A percentile compares a stretch with the other conserved stretches of the same genome.
These are phyloP conservation scores for Ivindomyrus marchei DNA, from an alignment of 2,113 vertebrate genomes.

Conservation along the genomic window DNA sequence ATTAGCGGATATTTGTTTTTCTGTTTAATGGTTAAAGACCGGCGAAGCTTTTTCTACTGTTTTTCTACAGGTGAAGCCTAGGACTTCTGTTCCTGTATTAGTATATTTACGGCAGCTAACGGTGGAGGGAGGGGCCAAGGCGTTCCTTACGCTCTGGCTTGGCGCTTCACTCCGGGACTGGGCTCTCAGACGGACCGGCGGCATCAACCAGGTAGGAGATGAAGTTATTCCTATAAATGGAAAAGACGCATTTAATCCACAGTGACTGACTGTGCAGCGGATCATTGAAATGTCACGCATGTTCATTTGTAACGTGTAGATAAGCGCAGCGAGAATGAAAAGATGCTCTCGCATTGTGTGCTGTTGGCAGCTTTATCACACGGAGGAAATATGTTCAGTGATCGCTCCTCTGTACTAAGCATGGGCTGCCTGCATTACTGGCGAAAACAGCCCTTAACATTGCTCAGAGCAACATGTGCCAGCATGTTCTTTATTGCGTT, in stretches of 20 bases:
- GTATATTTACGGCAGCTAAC: slow-evolving; percentile 53
- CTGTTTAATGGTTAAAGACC: background rate
- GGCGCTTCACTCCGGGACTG: slow-evolving; percentile 49
- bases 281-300: background rate
- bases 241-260: background rate
- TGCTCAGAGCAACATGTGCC: background rate
- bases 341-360: background rate
- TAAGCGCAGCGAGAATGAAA: background rate
- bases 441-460: background rate
- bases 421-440: background rate
- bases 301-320: background rate
- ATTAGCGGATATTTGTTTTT: background rate
- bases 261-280: background rate
- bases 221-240: background rate
- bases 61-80: slow-evolving; percentile 1
- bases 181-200: slow-evolving; percentile 52
- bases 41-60: background rate
- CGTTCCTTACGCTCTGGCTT: slow-evolving; percentile 26
- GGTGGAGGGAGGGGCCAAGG: slow-evolving; percentile 41
- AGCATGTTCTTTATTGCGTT: background rate
- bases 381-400: background rate
- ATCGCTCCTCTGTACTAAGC: background rate
- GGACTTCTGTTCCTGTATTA: background rate
- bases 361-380: background rate
- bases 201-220: slow-evolving; percentile 58